Base-by-base conservation (phyloP, 2,113 vertebrate species). In the Cebus imitator region DNA sequence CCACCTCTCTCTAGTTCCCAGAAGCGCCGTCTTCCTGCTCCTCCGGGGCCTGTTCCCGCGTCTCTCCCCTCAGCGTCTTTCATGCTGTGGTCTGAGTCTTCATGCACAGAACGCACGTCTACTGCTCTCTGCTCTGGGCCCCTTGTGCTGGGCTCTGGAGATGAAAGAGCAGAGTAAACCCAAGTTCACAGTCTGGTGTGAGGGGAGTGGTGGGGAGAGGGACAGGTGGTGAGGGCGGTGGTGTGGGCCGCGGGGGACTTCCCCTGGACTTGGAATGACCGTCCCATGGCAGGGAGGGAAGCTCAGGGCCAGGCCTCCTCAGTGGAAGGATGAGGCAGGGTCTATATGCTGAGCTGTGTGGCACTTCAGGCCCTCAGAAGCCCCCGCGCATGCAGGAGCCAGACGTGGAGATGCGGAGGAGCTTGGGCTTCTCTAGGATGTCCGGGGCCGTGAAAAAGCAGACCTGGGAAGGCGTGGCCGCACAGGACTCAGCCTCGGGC, bases 1-100 rank as follows among this genome's bases (percentile, higher is more conserved):
- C 12, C 21, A 2, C 37, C 16, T 27, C 16, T 58, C 48, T 37
- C 8, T 13, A 5, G 6, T 7, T 37, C 37, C 37, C 37, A 37
- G 37, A 37, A 37, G 37, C 37, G 37, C 37, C 37, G 37, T 11
- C 57, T 48, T 48, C 45, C 45, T 40, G 18, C 21, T 27, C 79
- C 1, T 0, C 52, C 37, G 1, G 20, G 35, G 45, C 30, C 64
- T 21, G 16, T 5, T n/a, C 32, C 21, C 13, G 0, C 5, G 32
- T 27, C 17, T 27, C 16, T 17, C 6, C 5, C 37, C 25, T 35
- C 21, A 9, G 72, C 10, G 1, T 10, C 43, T 11, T 14, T 43
- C 17, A 2, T 10, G 48, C n/a, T 1, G 3, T 1, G 16, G 8
- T 9, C n/a, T 6, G 7, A 30, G 40, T 5, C 43, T 40, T 7